A percentile compares a stretch with the other conserved stretches of the same genome.
phyloP scores from a whole-genome alignment of 2,113 vertebrate species.

The Takifugu bimaculatus region DNA sequence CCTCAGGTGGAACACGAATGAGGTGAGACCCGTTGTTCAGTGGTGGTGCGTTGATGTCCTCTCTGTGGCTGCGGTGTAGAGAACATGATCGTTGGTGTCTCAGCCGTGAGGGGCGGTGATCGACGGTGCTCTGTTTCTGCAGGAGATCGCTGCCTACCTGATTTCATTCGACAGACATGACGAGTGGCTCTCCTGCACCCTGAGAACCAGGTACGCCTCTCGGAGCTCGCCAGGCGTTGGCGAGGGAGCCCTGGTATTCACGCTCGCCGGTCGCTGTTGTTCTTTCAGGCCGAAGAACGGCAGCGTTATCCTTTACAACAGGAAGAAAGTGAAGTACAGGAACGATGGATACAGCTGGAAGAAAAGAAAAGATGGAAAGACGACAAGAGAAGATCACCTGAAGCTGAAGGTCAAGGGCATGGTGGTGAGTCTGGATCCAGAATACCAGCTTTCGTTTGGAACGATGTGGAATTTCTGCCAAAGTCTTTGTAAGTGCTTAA shows the following conservation, averaged over 20 bases:
- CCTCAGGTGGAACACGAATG: slow-evolving; percentile 89
- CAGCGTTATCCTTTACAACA: slow-evolving; percentile 87
- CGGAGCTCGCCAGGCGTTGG: background rate
- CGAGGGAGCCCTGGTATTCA: too few relatives aligned
- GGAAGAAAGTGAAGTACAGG: slow-evolving; percentile 90
- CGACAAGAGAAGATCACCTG: slow-evolving; percentile 90
- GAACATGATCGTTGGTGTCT: too few relatives aligned
- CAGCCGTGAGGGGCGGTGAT: too few relatives aligned
- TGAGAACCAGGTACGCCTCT: slow-evolving; percentile 80
- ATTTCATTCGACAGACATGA: slow-evolving; percentile 88
- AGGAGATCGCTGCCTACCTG: slow-evolving; percentile 89
- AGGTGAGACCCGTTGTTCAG: slow-evolving; percentile 56
- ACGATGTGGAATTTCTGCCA: too few relatives aligned
- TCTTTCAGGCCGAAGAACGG: slow-evolving; percentile 83
- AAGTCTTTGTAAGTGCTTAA: too few relatives aligned
- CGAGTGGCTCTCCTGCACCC: slow-evolving; percentile 83
- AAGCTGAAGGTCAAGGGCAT: slow-evolving; percentile 79
- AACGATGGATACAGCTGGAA: slow-evolving; percentile 93
- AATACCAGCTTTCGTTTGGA: too few relatives aligned
- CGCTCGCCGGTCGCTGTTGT: too few relatives aligned
- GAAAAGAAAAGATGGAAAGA: slow-evolving; percentile 90
- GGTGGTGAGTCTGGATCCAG: slow-evolving; percentile 43
- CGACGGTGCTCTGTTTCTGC: slow-evolving; percentile 7
- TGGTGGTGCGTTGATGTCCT: background rate
- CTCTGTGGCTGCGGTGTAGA: too few relatives aligned